Conservation (phyloP, 2,797 vertebrate species). For the Vultur gryphus region DNA sequence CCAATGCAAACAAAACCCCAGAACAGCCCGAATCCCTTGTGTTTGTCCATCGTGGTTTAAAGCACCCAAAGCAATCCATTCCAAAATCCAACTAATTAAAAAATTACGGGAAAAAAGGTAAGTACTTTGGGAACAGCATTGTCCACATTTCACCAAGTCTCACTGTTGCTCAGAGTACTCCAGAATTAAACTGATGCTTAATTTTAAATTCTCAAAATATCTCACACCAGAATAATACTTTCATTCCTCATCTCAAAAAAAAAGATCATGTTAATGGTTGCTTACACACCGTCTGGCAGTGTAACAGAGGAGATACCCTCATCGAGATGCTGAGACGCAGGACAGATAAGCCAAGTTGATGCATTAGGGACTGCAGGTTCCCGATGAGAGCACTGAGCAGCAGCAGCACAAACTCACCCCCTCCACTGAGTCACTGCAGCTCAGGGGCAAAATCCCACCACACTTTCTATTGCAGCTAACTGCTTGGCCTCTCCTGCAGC, state of each 20-base stretch:
- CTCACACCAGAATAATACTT: not conserved
- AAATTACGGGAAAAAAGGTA: not conserved
- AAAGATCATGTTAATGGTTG: not conserved
- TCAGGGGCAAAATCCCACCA: not conserved
- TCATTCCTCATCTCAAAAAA: not conserved
- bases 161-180: not conserved
- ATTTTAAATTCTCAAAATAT: not conserved
- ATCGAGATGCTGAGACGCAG: not conserved
- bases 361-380: not conserved
- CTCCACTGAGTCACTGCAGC: not conserved
- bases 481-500: not conserved
- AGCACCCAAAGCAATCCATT: not conserved
- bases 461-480: not conserved
- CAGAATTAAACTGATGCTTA: not conserved
- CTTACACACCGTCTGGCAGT: accelerated
- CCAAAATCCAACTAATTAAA: not conserved
- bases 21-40: not conserved
- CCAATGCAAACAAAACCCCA: not conserved
- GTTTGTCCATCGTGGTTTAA: not conserved
- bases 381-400: not conserved
- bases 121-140: not conserved
- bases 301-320: not conserved
- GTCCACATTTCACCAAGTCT: not conserved
- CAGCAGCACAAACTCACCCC: not conserved
- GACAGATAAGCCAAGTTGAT: too few species aligned